Evolutionary conservation across 2,888 invertebrate species (phyloP).

Genomic region (Andrena fulva): DNA sequence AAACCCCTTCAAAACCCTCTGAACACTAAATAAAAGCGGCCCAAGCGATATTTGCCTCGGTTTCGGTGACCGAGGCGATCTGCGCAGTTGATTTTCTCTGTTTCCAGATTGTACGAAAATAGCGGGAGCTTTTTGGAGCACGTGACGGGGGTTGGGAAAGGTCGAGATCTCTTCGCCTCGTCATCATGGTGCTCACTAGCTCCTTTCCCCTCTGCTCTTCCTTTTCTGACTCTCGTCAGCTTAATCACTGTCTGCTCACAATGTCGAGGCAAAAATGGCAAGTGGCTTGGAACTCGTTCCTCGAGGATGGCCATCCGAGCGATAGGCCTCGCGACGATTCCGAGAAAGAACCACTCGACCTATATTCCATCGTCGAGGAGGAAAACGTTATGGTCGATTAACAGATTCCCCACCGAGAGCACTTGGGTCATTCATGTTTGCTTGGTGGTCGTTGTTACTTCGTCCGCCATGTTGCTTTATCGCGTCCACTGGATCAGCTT

Average conservation of each 20-base stretch:
- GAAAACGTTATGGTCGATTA: conserved; percentile 55
- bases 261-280: conserved; percentile 8
- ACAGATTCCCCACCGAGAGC: background rate
- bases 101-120: conserved; percentile 60
- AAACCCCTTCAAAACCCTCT: no score
- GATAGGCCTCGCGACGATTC: conserved; percentile 53
- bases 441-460: background rate
- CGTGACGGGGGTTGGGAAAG: conserved; percentile 63
- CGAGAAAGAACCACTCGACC: conserved; percentile 64
- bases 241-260: no score
- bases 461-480: background rate
- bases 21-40: background rate
- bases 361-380: conserved; percentile 58
- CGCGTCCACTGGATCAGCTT: no score
- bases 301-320: conserved; percentile 38
- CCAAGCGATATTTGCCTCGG: background rate
- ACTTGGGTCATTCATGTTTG: conserved; percentile 3
- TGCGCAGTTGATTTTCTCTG: conserved; percentile 44
- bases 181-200: conserved; percentile 7
- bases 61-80: conserved; percentile 31
- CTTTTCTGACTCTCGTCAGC: background rate
- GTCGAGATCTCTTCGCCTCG: conserved; percentile 49
- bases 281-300: conserved; percentile 35
- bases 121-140: conserved; percentile 50
- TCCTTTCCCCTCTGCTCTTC: background rate